Evolutionary conservation across 2,888 invertebrate genomes (phyloP).

Genomic region (Acrobasis repandana): DNA sequence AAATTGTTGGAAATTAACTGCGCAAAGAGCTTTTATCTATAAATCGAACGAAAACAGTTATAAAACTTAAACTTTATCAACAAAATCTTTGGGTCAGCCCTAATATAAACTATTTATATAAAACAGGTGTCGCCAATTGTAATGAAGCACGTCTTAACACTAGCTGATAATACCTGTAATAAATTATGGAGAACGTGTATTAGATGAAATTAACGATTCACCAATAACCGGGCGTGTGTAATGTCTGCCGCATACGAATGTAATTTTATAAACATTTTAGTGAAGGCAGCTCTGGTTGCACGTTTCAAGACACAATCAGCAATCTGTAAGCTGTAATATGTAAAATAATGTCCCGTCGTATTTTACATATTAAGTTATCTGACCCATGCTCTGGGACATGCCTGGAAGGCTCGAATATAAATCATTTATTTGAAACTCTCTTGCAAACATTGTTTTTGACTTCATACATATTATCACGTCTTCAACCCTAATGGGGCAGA

Average conservation of each 20-base stretch:
- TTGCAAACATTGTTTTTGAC: not conserved
- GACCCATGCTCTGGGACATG: slow-evolving; percentile 22
- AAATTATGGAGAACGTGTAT: slow-evolving; percentile 58
- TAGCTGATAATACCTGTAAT: slow-evolving; percentile 51
- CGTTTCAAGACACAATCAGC: slow-evolving; percentile 53
- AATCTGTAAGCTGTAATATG: slow-evolving; percentile 58
- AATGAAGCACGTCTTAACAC: slow-evolving; percentile 65
- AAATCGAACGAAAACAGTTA: no score
- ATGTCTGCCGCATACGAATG: slow-evolving; percentile 49
- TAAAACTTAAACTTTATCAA: not conserved
- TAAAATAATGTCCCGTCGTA: slow-evolving; percentile 31
- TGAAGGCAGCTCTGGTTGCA: slow-evolving; percentile 50
- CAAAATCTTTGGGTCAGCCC: slow-evolving; percentile 36
- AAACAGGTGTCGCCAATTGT: slow-evolving; percentile 48
- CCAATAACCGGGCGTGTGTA: slow-evolving; percentile 52
- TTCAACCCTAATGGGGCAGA: no score
- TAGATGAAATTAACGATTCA: slow-evolving; percentile 51
- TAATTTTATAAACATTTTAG: slow-evolving; percentile 71
- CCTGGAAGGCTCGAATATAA: slow-evolving; percentile 13
- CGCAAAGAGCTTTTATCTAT: no score
- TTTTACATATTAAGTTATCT: slow-evolving; percentile 39
- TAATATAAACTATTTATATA: slow-evolving; percentile 38
- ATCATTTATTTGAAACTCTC: not conserved
- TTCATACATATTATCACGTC: no score
- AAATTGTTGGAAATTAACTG: no score